Percentiles rank a stretch among this genome's conserved stretches.
Conservation (phyloP, 2,888 invertebrate species). For the Herminia tarsipennalis region DNA sequence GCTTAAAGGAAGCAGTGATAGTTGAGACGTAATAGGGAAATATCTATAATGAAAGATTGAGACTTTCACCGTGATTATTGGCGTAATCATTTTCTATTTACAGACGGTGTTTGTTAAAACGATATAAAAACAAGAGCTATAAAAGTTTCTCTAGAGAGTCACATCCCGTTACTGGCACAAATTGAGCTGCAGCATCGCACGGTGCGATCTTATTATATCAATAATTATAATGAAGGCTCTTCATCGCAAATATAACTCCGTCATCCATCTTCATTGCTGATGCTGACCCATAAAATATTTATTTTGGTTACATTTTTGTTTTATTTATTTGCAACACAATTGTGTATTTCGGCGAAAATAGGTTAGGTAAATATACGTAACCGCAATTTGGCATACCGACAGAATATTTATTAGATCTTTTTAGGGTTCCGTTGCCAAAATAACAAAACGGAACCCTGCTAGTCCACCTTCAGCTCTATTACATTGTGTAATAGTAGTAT, state of each 20-base stretch:
- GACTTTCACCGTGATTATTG: slow-evolving; percentile 23
- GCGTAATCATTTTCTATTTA: slow-evolving; percentile 16
- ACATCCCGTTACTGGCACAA: slow-evolving; percentile 26
- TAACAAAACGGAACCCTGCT: too few species aligned
- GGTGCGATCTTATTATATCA: slow-evolving; percentile 1
- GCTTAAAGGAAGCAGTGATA: not conserved
- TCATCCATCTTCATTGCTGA: slow-evolving; percentile 27
- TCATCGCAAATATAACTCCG: not conserved
- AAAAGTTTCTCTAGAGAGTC: slow-evolving; percentile 26
- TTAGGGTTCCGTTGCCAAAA: too few species aligned
- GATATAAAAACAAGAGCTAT: slow-evolving; percentile 9
- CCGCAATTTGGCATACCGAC: not conserved
- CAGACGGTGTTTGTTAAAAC: slow-evolving; percentile 24
- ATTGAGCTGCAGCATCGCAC: slow-evolving; percentile 28
- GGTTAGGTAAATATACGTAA: not conserved
- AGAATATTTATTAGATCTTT: too few species aligned
- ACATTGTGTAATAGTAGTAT: too few species aligned
- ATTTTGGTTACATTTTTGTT: not conserved
- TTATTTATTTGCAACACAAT: not conserved
- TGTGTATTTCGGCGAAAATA: not conserved
- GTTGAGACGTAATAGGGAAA: slow-evolving; percentile 13
- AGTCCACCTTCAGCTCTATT: too few species aligned
- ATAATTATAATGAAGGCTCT: too few species aligned
- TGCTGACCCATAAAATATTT: not conserved
- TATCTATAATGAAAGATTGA: slow-evolving; percentile 1